Percentiles rank a stretch among this genome's conserved stretches.
phyloP scores from a whole-genome alignment of 2,888 invertebrate genomes.

The Drosophila nr. perissopoda region DNA sequence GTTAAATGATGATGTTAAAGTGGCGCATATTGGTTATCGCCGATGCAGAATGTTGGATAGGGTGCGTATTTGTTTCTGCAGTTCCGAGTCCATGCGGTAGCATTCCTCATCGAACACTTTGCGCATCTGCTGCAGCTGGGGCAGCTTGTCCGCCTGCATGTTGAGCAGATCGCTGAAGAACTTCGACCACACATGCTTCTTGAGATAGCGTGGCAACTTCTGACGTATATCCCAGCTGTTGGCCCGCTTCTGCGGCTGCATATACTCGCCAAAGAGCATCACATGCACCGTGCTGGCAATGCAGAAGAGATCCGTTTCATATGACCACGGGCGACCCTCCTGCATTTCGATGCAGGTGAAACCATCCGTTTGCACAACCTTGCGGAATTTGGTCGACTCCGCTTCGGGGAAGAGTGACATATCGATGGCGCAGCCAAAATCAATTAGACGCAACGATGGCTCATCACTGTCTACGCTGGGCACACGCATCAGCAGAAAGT shows the following conservation, averaged over 20 bases:
- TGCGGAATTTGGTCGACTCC: constrained; percentile 89
- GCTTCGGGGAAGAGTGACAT: constrained; percentile 93
- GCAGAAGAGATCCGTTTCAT: constrained; percentile 97
- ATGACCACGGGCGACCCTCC: constrained; percentile 96
- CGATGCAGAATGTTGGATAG: constrained; percentile 84
- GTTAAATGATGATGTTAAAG: background rate
- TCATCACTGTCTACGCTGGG: constrained; percentile 88
- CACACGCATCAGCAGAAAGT: constrained; percentile 92
- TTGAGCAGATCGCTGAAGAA: constrained; percentile 94
- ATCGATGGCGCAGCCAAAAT: constrained; percentile 98
- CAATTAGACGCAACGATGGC: constrained; percentile 94
- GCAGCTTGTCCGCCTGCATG: constrained; percentile 91
- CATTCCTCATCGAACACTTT: constrained; percentile 83
- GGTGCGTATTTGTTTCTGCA: constrained; percentile 84
- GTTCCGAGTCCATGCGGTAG: constrained; percentile 84
- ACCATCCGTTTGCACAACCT: constrained; percentile 92
- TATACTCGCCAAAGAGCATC: constrained; percentile 94
- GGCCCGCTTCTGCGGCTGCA: constrained; percentile 90
- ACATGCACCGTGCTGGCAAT: constrained; percentile 95
- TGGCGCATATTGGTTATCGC: constrained; percentile 74
- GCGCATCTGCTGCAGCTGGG: constrained; percentile 87
- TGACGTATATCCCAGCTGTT: constrained; percentile 90
- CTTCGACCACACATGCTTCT: constrained; percentile 91
- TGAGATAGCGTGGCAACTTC: constrained; percentile 91
- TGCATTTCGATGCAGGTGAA: constrained; percentile 97